Conservation (phyloP, 2,797 vertebrate genomes). For the Salarias fasciatus region DNA sequence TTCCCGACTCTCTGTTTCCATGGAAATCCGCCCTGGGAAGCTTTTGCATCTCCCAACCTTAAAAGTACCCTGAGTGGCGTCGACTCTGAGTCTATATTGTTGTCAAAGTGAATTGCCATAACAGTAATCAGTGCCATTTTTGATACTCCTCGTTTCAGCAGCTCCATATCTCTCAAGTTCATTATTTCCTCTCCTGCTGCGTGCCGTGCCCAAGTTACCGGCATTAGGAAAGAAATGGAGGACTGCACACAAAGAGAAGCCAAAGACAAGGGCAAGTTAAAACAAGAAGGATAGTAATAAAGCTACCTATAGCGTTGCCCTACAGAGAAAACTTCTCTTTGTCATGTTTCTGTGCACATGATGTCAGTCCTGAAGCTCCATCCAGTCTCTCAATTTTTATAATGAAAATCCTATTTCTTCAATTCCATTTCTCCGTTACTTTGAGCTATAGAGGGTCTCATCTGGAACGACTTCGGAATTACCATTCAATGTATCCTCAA, state of each 20-base stretch:
- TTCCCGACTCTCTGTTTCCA: conserved; percentile 71
- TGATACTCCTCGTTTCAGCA: conserved; percentile 37
- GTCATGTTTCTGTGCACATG: no score
- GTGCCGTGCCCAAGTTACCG: conserved; percentile 43
- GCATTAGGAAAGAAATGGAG: conserved; percentile 33
- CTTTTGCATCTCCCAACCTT: conserved; percentile 67
- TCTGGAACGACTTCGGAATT: no score
- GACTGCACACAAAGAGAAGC: conserved; percentile 32
- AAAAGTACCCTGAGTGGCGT: conserved; percentile 52
- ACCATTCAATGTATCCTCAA: no score
- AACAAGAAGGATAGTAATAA: conserved; percentile 38
- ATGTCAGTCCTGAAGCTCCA: no score
- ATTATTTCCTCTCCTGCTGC: conserved; percentile 64
- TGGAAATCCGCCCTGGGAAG: conserved; percentile 73
- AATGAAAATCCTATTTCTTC: no score
- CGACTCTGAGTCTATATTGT: conserved; percentile 52
- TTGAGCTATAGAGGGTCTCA: no score
- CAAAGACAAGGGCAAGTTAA: conserved; percentile 41
- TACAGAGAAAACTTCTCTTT: conserved; percentile 19
- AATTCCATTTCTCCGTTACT: no score
- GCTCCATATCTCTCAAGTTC: conserved; percentile 41
- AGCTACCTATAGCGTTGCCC: conserved; percentile 25
- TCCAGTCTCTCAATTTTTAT: no score
- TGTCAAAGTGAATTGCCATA: conserved; percentile 59
- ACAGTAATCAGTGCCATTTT: conserved; percentile 56